phyloP scores from a whole-genome alignment of 2,888 invertebrate species.

The Trissoscelio sp. region DNA sequence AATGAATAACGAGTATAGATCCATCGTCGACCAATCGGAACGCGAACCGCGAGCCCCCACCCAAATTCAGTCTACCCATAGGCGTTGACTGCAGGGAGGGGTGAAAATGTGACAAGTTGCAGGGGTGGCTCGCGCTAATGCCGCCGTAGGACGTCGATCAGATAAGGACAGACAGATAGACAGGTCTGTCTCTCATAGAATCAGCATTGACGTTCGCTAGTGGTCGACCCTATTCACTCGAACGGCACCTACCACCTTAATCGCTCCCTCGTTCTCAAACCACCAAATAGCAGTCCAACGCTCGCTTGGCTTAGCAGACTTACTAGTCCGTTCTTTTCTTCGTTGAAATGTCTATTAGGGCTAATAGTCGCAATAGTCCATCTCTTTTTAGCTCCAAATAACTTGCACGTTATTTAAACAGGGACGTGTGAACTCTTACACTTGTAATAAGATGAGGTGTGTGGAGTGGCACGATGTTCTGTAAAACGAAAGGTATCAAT shows the following conservation, averaged over 20 bases:
- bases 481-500: too few species aligned
- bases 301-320: slow-evolving; percentile 43
- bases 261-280: slow-evolving; percentile 60
- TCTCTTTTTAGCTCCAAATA: slow-evolving; percentile 14
- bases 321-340: slow-evolving; percentile 49
- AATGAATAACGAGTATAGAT: slow-evolving; percentile 78
- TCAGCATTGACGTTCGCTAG: slow-evolving; percentile 75
- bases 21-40: slow-evolving; percentile 74
- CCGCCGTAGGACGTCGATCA: slow-evolving; percentile 69
- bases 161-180: slow-evolving; percentile 76
- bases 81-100: slow-evolving; percentile 53
- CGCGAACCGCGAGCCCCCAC: slow-evolving; percentile 42
- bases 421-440: background rate
- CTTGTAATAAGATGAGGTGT: background rate
- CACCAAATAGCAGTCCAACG: slow-evolving; percentile 57
- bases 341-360: slow-evolving; percentile 56
- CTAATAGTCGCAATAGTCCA: slow-evolving; percentile 53
- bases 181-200: slow-evolving; percentile 73
- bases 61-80: too few species aligned
- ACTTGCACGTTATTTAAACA: slow-evolving; percentile 5
- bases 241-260: slow-evolving; percentile 68
- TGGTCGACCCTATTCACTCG: slow-evolving; percentile 72
- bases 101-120: slow-evolving; percentile 65
- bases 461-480: too few species aligned
- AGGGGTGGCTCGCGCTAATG: slow-evolving; percentile 69